Percentiles rank a stretch among this genome's conserved stretches.
phyloP scores from a whole-genome alignment of 2,797 vertebrate genomes.

The Leptatherina wallacei region DNA sequence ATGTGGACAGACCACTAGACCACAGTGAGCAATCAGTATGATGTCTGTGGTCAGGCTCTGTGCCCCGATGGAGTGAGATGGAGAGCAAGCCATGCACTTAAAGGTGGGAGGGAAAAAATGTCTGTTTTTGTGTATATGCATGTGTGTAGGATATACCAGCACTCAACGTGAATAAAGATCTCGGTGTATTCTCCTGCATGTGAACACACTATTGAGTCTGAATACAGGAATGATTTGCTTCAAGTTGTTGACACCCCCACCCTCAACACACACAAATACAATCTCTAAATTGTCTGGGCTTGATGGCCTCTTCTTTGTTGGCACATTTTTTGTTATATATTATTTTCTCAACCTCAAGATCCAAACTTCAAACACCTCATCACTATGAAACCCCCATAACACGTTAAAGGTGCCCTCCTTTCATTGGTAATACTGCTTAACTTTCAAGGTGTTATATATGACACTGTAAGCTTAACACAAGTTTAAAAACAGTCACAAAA shows the following conservation, averaged over 20 bases:
- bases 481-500: background rate
- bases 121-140: constrained; percentile 27
- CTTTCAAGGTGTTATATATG: background rate
- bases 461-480: background rate
- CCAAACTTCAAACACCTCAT: constrained; percentile 47
- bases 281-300: constrained; percentile 63
- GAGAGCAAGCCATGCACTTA: constrained; percentile 61
- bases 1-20: constrained; percentile 76
- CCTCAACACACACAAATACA: constrained; percentile 35
- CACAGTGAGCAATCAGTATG: constrained; percentile 79
- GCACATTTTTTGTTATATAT: constrained; percentile 60
- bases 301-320: constrained; percentile 48
- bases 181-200: constrained; percentile 17
- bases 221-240: constrained; percentile 55
- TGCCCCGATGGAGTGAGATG: constrained; percentile 68
- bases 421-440: constrained; percentile 8
- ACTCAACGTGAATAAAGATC: constrained; percentile 28
- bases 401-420: constrained; percentile 23
- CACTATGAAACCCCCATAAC: constrained; percentile 31
- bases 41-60: constrained; percentile 81
- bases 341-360: constrained; percentile 59
- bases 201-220: constrained; percentile 28
- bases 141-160: constrained; percentile 33
- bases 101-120: constrained; percentile 60
- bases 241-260: constrained; percentile 36